Conservation (phyloP, 2,888 invertebrate genomes). For the Cordilura impudica region DNA sequence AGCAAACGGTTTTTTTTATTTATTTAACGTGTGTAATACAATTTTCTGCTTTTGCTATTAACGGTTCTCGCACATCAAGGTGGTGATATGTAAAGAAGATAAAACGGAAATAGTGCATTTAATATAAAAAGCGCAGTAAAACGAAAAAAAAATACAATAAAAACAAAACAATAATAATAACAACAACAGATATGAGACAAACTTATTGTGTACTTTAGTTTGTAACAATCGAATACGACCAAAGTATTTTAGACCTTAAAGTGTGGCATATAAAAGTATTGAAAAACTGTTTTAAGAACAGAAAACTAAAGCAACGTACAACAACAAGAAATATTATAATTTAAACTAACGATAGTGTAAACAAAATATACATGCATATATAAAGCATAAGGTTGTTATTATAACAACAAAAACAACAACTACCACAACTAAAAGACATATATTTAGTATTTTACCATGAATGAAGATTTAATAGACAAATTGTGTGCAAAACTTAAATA, state of each 20-base stretch:
- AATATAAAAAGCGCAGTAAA: conserved; percentile 41
- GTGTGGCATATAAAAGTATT: no score
- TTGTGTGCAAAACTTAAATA: conserved; percentile 8
- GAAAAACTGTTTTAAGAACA: no score
- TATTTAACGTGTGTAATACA: neutral
- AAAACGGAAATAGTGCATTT: conserved; percentile 60
- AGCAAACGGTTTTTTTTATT: conserved; percentile 26
- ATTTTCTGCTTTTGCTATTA: conserved; percentile 25
- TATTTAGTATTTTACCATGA: neutral
- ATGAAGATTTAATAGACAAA: conserved; percentile 18
- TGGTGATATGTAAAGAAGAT: conserved; percentile 33
- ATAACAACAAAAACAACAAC: neutral
- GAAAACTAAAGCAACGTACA: no score
- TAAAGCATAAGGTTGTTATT: no score
- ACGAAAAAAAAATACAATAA: conserved; percentile 27
- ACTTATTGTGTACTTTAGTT: conserved; percentile 1
- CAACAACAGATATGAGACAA: conserved; percentile 13
- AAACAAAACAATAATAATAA: conserved; percentile 18
- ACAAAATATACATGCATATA: no score
- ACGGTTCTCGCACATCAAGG: conserved; percentile 35
- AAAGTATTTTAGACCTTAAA: no score
- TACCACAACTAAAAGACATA: neutral
- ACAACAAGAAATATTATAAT: no score
- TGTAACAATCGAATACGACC: conserved; percentile 23
- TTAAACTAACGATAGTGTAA: no score